These are phyloP conservation scores for Hylyphantes graminicola DNA, from an alignment of 1,140 invertebrate species.

Conservation along the genomic window DNA sequence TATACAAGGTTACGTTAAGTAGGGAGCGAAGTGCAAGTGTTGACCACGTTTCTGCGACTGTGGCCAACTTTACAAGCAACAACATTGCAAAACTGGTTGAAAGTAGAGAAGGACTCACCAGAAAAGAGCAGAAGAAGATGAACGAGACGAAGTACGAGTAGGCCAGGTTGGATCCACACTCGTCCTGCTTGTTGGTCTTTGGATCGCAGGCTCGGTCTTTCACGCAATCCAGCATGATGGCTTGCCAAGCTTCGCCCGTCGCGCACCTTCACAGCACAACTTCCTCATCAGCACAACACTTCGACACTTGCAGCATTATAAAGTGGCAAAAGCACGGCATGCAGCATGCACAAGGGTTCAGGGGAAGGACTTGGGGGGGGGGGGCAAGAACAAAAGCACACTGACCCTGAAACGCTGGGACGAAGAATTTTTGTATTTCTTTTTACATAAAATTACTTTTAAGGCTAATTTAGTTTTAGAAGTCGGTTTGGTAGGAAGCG, in stretches of 20 bases:
- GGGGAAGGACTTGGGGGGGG: too few relatives aligned
- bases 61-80: too few relatives aligned
- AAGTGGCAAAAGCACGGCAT: background rate
- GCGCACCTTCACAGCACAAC: slow-evolving; percentile 82
- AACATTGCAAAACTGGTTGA: too few relatives aligned
- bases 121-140: slow-evolving; percentile 99
- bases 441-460: too few relatives aligned
- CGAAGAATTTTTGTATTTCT: too few relatives aligned
- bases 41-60: too few relatives aligned
- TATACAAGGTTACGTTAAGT: too few relatives aligned
- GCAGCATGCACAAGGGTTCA: slow-evolving; percentile 7
- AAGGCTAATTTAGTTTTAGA: too few relatives aligned
- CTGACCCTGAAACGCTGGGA: slow-evolving; percentile 53
- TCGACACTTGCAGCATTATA: background rate
- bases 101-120: slow-evolving; percentile 74
- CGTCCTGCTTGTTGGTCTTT: slow-evolving; percentile 71
- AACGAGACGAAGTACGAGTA: slow-evolving; percentile 99
- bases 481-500: too few relatives aligned
- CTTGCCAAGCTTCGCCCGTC: slow-evolving; percentile 99
- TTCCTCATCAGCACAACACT: slow-evolving; percentile 1
- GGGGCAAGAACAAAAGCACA: slow-evolving; percentile 32
- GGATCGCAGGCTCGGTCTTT: slow-evolving; percentile 83
- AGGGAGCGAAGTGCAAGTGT: too few relatives aligned
- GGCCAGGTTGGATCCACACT: slow-evolving; percentile 94
- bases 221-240: slow-evolving; percentile 97